Base-by-base conservation (phyloP, 2,113 vertebrate species). In the Ranitomeya imitator region DNA sequence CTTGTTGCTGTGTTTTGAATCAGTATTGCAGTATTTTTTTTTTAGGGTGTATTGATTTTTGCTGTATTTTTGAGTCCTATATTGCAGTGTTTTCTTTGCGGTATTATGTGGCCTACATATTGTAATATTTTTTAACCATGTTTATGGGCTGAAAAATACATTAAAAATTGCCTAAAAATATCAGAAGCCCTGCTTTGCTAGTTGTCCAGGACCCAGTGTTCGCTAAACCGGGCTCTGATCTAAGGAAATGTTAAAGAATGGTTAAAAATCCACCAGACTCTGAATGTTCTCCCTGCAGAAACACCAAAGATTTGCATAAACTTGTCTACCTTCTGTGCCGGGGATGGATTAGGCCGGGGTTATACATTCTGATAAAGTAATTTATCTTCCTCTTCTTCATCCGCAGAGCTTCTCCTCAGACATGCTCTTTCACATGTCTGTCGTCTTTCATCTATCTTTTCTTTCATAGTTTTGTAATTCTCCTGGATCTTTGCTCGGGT, bases 381-480 rank as follows among this genome's bases (percentile, higher is more conserved):
- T 87, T 85, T 85, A 87, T 85, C 77, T 89, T 86, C 69, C 1
- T 67, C 60, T 83, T 59, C 81, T 63, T 55, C 21, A 16, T 86
- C 71, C 6, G 37, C 23, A 45, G 45, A 18, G 54, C 79, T 74
- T 88, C 79, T 83, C 69, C 59, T 88, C 86, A 63, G 82, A 73
- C 81, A 79, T 85, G 80, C 74, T 79, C 81, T 85, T 85, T 85
- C 80, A 61, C 79, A 84, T 76, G 59, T 16, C 65, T 85, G 80
- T 89, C 83, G 45, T 78, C 60, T 69, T 89, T 83, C 88, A 84
- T 84, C 83, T 77, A 76, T 45, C 88, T 79, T 63, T 77, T 86
- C 85, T 86, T 79, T 86, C 85, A 86, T 77, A 86, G 74, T 79
- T 79, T 86, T 45, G 85, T 86, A 78, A 86, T 86, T 77, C 85